Percentiles rank a stretch among this genome's conserved stretches.
phyloP scores from a whole-genome alignment of 2,797 vertebrate species.

The Manis pentadactyla region DNA sequence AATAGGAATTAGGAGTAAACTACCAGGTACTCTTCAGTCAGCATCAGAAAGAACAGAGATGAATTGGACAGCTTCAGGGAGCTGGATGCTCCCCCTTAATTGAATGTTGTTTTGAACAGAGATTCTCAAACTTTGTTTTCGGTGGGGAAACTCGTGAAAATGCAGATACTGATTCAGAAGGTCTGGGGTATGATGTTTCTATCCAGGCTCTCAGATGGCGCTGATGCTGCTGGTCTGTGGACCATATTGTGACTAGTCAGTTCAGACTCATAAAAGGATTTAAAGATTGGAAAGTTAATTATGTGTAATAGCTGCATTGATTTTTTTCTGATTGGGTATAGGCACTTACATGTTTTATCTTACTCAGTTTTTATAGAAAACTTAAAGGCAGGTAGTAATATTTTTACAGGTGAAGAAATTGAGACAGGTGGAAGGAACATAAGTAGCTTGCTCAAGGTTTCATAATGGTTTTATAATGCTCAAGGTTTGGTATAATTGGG shows the following conservation, averaged over 20 bases:
- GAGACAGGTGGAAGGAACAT: neutral
- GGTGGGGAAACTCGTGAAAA: neutral
- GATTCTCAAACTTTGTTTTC: neutral
- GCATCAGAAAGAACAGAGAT: slow-evolving; percentile 1
- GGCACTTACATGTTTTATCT: neutral
- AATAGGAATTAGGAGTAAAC: slow-evolving; percentile 33
- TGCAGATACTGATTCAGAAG: neutral
- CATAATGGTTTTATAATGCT: neutral
- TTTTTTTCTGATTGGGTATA: neutral
- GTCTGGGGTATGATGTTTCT: neutral
- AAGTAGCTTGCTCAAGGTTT: slow-evolving; percentile 26
- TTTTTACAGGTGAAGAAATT: slow-evolving; percentile 38
- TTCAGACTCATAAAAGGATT: neutral
- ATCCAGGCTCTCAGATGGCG: neutral
- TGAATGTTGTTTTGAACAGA: neutral
- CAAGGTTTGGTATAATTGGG: neutral
- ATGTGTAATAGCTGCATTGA: neutral
- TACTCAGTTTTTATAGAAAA: slow-evolving; percentile 54
- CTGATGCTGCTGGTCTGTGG: neutral
- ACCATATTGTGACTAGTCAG: neutral
- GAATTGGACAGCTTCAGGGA: neutral
- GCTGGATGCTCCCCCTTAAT: neutral
- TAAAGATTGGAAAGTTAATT: neutral
- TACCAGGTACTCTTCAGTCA: neutral
- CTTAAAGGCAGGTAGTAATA: slow-evolving; percentile 6